Percentiles rank a stretch among this genome's conserved stretches.
Evolutionary conservation across 2,113 vertebrate species (phyloP).

Genomic region (Tetraodon nigroviridis): DNA sequence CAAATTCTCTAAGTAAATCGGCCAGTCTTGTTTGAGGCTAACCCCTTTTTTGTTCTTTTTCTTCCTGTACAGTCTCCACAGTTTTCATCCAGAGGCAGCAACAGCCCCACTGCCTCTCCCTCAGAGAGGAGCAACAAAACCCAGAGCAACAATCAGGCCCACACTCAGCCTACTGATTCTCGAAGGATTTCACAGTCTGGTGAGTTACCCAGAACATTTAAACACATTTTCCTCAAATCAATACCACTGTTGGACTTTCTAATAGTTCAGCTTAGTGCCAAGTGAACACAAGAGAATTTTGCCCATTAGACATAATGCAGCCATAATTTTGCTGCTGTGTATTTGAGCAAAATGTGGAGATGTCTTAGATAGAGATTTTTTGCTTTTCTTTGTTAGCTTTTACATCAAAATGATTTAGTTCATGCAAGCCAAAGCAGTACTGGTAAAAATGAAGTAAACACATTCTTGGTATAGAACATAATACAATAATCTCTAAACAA

Average conservation of each 20-base stretch:
- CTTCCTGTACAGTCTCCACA: constrained; percentile 39
- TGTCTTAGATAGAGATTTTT: constrained; percentile 47
- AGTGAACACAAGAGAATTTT: not conserved
- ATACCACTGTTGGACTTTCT: not conserved
- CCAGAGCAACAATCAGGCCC: constrained; percentile 66
- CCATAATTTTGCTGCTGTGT: constrained; percentile 42
- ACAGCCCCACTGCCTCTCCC: constrained; percentile 73
- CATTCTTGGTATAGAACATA: constrained; percentile 43
- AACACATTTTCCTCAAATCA: not conserved
- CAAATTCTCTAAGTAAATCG: constrained; percentile 4
- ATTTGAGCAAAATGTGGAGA: constrained; percentile 45
- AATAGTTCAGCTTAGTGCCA: constrained; percentile 15
- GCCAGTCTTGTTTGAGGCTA: constrained; percentile 25
- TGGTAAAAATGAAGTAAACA: constrained; percentile 10
- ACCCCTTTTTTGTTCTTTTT: constrained; percentile 25
- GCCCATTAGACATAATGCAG: constrained; percentile 35
- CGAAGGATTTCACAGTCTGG: constrained; percentile 81
- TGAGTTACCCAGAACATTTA: constrained; percentile 59
- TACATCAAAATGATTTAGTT: not conserved
- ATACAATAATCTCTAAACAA: constrained; percentile 48
- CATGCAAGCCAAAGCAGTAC: constrained; percentile 4
- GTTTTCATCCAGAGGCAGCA: constrained; percentile 74
- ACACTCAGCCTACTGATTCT: constrained; percentile 76
- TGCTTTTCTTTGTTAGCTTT: constrained; percentile 30
- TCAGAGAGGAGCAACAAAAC: constrained; percentile 69